Percentiles rank a stretch among this genome's conserved stretches.
Conservation (phyloP, 1,140 invertebrate species). For the Ephestia elutella region DNA sequence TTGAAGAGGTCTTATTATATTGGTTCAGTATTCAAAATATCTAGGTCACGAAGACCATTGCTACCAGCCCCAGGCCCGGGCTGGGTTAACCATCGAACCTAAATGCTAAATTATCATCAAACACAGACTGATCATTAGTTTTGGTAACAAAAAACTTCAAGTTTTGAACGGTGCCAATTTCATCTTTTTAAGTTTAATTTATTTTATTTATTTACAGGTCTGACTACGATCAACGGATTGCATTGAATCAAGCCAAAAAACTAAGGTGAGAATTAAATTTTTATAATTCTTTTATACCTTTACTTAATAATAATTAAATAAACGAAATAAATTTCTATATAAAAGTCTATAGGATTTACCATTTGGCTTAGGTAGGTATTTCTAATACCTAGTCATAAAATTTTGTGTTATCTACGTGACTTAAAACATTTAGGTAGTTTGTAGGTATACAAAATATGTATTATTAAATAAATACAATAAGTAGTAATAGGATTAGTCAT, state of each 20-base stretch:
- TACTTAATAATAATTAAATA: no score
- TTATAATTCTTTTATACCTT: no score
- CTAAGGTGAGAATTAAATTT: conserved; percentile 2
- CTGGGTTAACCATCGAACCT: conserved; percentile 45
- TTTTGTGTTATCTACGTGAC: not conserved
- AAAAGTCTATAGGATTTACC: no score
- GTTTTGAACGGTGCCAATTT: conserved; percentile 11
- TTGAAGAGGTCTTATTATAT: conserved; percentile 25
- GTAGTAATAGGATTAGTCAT: no score
- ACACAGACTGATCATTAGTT: conserved; percentile 53
- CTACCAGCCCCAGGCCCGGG: conserved; percentile 43
- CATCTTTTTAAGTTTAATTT: conserved; percentile 6
- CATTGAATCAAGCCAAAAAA: not conserved
- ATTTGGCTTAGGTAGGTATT: no score
- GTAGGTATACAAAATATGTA: no score
- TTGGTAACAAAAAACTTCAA: conserved; percentile 31
- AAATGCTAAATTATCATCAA: conserved; percentile 63
- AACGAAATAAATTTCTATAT: no score
- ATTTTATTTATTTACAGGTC: conserved; percentile 5
- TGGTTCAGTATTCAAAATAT: conserved; percentile 51
- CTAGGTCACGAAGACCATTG: conserved; percentile 67
- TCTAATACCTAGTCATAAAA: not conserved
- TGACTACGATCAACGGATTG: not conserved
- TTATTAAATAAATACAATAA: no score
- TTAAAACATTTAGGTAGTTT: no score